A percentile compares a stretch with the other conserved stretches of the same genome.
These are phyloP conservation scores for Erythrolamprus reginae DNA, from an alignment of 2,113 vertebrate genomes.

Conservation along the genomic window DNA sequence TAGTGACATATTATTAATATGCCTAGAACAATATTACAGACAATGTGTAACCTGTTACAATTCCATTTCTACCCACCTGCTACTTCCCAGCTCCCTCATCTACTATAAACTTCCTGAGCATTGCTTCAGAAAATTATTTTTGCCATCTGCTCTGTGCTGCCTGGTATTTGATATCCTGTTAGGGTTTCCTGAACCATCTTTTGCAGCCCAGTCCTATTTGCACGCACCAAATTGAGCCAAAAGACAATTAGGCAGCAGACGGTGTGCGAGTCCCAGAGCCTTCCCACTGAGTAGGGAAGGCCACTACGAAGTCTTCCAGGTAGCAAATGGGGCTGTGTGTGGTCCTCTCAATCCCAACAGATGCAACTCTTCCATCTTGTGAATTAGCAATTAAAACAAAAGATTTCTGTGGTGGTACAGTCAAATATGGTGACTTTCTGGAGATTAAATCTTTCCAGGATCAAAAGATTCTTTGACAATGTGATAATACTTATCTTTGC, in stretches of 20 bases:
- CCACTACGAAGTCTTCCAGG: conserved; percentile 45
- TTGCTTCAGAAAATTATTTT: conserved; percentile 53
- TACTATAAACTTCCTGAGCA: conserved; percentile 53
- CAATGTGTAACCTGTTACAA: conserved; percentile 53
- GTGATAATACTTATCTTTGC: conserved; percentile 27
- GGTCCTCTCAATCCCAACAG: conserved; percentile 24
- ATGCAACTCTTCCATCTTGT: background rate
- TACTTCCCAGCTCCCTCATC: conserved; percentile 45
- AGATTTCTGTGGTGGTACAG: conserved; percentile 11
- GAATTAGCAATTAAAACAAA: conserved; percentile 32
- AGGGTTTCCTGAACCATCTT: conserved; percentile 62
- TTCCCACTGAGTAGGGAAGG: conserved; percentile 58
- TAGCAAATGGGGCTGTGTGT: conserved; percentile 41
- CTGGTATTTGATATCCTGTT: conserved; percentile 53
- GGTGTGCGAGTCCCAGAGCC: conserved; percentile 56
- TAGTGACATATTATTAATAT: background rate
- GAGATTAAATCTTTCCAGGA: conserved; percentile 13
- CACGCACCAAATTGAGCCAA: conserved; percentile 57
- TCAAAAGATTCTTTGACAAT: conserved; percentile 13
- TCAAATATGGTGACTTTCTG: conserved; percentile 6
- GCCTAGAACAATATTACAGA: conserved; percentile 45
- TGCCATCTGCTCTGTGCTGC: conserved; percentile 54
- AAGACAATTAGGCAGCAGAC: conserved; percentile 58
- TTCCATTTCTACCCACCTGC: conserved; percentile 48
- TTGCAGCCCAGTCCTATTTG: conserved; percentile 59